Evolutionary conservation across 2,888 invertebrate genomes (phyloP), one percentile per base, ranked within the genome.

Genomic region (Ditula angustiorana): DNA sequence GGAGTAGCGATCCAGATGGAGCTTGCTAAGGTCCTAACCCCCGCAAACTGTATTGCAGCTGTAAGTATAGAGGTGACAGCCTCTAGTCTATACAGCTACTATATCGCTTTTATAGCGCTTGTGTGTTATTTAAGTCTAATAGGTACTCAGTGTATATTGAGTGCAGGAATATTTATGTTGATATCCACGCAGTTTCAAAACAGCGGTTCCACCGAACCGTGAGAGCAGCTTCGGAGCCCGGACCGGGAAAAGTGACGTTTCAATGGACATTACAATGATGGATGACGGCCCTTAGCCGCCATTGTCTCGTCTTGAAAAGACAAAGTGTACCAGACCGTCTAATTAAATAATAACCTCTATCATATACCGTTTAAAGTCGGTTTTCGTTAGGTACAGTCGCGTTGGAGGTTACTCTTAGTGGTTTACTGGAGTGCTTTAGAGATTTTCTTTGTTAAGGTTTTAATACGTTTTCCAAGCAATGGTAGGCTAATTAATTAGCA

Each of bases 181-280:
- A 26, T 13, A 47, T 47, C 3, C 3, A 23, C 13, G 26, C 49
- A 19, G 30, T 30, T 50, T 50, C 19, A 19, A 50, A 50, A 28
- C 50, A 19, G 50, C 21, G 23, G 21, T 4, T 21, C 33, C 7
- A 53, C 23, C 41, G 19, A 3, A 46, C 24, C 55, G 53, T 60
- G 44, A 62, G 63, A 37, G 61, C 60, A 58, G 60, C 67, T 60
- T 69, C 11, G 24, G 19, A 26, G 52, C 5, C 57, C 21, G 37
- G 28, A 58, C 67, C 55, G 61, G 53, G 57, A 61, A 47, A 56
- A 63, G 30, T 67, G 76, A 78, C 75, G 67, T 73, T 61, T 74
- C 68, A 79, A 79, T 77, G 75, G 72, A 66, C 58, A 46, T 50
- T 61, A 69, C 70, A 69, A 71, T 78, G 78, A 79, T 75, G 71